Base-by-base conservation (phyloP, 2,797 vertebrate genomes). In the Nannoperca australis region DNA sequence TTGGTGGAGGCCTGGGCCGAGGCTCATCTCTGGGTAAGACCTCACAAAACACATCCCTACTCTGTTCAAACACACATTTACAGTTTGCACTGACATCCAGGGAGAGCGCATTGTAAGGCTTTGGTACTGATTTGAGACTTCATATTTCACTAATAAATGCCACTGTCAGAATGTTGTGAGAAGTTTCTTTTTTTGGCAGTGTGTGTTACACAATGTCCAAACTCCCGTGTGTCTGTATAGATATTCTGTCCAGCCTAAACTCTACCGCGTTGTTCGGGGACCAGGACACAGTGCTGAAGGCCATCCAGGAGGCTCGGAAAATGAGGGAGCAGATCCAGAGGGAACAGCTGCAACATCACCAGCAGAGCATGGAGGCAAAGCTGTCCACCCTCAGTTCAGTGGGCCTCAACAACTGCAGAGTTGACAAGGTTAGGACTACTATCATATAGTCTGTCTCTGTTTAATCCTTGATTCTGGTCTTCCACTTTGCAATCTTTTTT, bases 201-300 rank as follows among this genome's bases (percentile, higher is more conserved):
- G 14, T 38, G 13, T 45, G 13, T 55, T 70, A 12, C n/a, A 36
- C 18, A 6, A 7, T 53, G 11, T 72, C 42, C 51, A 32, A 55
- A 58, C 27, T 47, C 36, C 24, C 10, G 14, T 75, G 32, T 82
- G 70, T 77, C 38, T 51, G 20, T 51, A 7, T 88, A 99, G 98
- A 99, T 94, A 99, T 99, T 91, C 96, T 99, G 92, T 99, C 98
- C 92, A 99, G 97, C 95, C 96, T 99, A 94, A 99, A 99, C 93
- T 98, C 98, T 42, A 98, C 98, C 22, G 97, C 98, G 59, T 92
- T 99, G 73, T 99, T 99, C 74, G 98, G 98, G 91, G 98, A 99
- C 95, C 98, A 99, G 97, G 98, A 99, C 79, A 98, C 98, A 40
- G 98, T 99, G 92, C 96, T 99, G 98, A 99, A 99, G 96, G 98